Evolutionary conservation across 1,140 invertebrate species (phyloP), one percentile per base, ranked within the genome.

Genomic region (Nymphalis io): DNA sequence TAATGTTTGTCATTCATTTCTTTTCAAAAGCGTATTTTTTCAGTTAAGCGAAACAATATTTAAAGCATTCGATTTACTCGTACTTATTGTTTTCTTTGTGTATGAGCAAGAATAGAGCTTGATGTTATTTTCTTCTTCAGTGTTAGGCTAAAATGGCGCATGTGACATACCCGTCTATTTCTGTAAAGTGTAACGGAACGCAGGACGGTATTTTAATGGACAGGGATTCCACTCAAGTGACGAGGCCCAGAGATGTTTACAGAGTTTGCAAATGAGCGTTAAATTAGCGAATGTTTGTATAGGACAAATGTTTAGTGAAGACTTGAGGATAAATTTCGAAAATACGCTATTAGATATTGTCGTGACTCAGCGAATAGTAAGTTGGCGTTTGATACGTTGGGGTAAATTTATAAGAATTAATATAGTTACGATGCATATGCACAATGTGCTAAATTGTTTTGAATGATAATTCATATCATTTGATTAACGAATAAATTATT

Each of bases 101-200:
- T 12, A 13, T 55, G 15, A 27, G 13, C 51, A 15, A 55, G 21
- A 55, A 55, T 42, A 42, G 58, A 60, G 27, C 18, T 16, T 60
- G 33, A 40, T 23, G 58, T 60, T 42, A 61, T 61, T 48, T 48
- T 61, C 8, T 48, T 27, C 39, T 44, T 18, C 39, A 20, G 18
- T 18, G 46, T 3, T 55, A 55, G 23, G 51, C 27, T 55, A 55
- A 55, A 55, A 59, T 44, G 74, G 73, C 68, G 62, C 67, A 70
- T 72, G 72, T 73, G 72, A 80, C 82, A 84, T 86, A 75, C 84
- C 79, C 16, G 74, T 80, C 78, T 85, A 85, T 84, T 84, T 82
- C 73, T 78, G 79, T 79, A 72, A 78, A 71, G 76, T 77, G 72
- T 83, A 79, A 75, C 75, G 70, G 71, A 55, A 66, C 70, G 61